Conservation (phyloP, 2,113 vertebrate species). For the Diglossa brunneiventris region DNA sequence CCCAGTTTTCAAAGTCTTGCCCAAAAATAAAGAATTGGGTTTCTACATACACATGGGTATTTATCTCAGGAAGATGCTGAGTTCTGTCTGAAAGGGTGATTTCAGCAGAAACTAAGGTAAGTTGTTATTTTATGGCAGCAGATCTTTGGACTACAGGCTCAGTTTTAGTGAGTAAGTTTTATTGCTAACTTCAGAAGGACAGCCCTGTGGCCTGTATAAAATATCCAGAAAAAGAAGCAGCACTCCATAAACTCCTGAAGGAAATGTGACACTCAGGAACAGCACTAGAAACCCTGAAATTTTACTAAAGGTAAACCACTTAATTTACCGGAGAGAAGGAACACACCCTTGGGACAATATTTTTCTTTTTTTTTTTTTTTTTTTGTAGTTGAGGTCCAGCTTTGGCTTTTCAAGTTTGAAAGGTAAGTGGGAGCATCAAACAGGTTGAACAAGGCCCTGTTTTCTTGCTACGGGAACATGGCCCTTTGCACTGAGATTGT, state of each 20-base stretch:
- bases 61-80: background rate
- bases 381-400: background rate
- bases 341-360: background rate
- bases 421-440: constrained; percentile 70
- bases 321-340: background rate
- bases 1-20: background rate
- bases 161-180: background rate
- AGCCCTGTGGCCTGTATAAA: background rate
- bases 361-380: background rate
- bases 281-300: background rate
- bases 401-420: constrained; percentile 34
- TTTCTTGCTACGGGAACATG: constrained; percentile 71
- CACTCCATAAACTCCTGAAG: background rate
- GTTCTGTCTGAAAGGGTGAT: background rate
- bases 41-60: background rate
- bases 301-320: background rate
- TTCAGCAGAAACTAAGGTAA: background rate
- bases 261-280: background rate
- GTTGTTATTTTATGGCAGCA: background rate
- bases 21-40: background rate
- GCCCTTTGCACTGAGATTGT: constrained; percentile 77
- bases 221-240: background rate
- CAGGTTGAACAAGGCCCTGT: constrained; percentile 73
- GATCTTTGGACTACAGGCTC: background rate
- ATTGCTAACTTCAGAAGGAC: background rate